Conservation (phyloP, 2,797 vertebrate genomes). For the Helostoma temminkii region DNA sequence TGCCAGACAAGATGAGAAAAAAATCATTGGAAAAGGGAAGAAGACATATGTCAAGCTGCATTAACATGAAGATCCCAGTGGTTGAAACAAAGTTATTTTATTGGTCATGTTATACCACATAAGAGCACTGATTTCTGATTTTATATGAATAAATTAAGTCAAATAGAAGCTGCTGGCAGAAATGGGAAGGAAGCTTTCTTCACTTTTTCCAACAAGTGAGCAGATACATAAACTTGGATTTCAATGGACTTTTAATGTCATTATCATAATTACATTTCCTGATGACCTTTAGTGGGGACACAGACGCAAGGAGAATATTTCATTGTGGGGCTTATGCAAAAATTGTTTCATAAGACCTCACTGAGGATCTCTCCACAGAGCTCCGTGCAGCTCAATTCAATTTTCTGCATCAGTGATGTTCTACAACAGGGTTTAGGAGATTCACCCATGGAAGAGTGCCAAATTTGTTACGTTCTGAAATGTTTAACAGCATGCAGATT, state of each 20-base stretch:
- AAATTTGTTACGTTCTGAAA: constrained; percentile 64
- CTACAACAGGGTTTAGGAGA: constrained; percentile 55
- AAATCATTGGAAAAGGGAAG: constrained; percentile 32
- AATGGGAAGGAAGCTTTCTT: constrained; percentile 17
- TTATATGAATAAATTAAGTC: constrained; percentile 28
- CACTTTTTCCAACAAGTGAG: constrained; percentile 27
- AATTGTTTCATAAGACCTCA: constrained; percentile 62
- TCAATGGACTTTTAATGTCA: constrained; percentile 56
- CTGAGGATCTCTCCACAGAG: constrained; percentile 38
- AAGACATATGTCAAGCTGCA: constrained; percentile 30
- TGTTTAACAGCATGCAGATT: constrained; percentile 41
- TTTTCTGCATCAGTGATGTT: constrained; percentile 69
- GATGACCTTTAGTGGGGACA: constrained; percentile 61
- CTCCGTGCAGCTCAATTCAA: constrained; percentile 53
- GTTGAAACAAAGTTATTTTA: constrained; percentile 25
- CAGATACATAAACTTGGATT: constrained; percentile 50
- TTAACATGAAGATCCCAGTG: constrained; percentile 29
- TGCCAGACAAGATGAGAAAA: constrained; percentile 44
- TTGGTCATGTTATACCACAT: constrained; percentile 53
- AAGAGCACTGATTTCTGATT: constrained; percentile 35
- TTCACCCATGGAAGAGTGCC: constrained; percentile 40
- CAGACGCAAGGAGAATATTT: constrained; percentile 65
- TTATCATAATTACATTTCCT: constrained; percentile 75
- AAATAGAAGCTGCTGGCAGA: constrained; percentile 41
- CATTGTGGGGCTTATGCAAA: constrained; percentile 57